Evolutionary conservation across 2,888 invertebrate species (phyloP).

Genomic region (Hybos culiciformis): DNA sequence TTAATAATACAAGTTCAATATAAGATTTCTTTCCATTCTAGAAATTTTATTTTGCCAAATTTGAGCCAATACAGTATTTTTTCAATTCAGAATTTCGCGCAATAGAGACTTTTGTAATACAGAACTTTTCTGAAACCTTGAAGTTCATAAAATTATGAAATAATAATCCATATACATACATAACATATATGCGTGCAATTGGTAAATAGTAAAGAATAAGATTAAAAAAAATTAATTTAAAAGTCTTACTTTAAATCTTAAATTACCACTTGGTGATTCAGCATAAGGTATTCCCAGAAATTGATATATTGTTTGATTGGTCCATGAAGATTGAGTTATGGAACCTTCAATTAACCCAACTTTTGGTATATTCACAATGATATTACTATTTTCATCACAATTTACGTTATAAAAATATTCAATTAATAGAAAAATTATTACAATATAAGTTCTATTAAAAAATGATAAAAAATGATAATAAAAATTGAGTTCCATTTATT

Average conservation of each 20-base stretch:
- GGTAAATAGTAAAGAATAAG: too few relatives aligned
- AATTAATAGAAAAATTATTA: neutral
- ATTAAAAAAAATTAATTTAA: neutral
- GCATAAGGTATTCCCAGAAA: slow-evolving; percentile 34
- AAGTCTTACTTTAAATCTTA: slow-evolving; percentile 25
- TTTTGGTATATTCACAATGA: slow-evolving; percentile 17
- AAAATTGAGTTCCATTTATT: neutral
- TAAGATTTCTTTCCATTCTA: too few relatives aligned
- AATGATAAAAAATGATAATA: neutral
- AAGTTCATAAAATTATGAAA: too few relatives aligned
- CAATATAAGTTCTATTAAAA: neutral
- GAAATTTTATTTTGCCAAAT: too few relatives aligned
- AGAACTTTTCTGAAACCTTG: too few relatives aligned
- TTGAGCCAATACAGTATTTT: too few relatives aligned
- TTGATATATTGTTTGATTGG: slow-evolving; percentile 24
- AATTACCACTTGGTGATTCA: slow-evolving; percentile 24
- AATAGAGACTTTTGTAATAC: too few relatives aligned
- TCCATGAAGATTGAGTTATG: slow-evolving; percentile 24
- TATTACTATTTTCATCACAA: neutral
- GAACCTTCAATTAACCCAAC: slow-evolving; percentile 26
- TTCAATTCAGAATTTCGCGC: too few relatives aligned
- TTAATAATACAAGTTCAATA: too few relatives aligned
- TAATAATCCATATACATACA: too few relatives aligned
- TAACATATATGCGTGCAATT: too few relatives aligned
- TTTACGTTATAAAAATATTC: neutral